These are phyloP conservation scores for Bombus confusus DNA, from an alignment of 1,140 invertebrate species.

Conservation along the genomic window DNA sequence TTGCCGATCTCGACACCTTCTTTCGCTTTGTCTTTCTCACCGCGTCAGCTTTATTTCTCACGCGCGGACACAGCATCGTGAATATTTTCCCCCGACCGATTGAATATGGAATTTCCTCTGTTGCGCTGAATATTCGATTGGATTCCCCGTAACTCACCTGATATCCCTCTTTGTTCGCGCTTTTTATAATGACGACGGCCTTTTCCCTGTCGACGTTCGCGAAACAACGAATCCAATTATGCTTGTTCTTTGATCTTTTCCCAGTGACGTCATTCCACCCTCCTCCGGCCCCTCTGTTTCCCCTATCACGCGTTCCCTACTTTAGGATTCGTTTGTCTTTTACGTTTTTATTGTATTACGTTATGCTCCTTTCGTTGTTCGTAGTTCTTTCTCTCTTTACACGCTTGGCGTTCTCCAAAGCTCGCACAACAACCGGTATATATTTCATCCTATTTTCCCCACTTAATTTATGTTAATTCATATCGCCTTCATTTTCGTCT, in stretches of 20 bases:
- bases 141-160: slow-evolving; percentile 19
- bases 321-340: not conserved
- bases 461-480: too few relatives aligned
- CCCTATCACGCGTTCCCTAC: not conserved
- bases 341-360: not conserved
- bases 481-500: too few relatives aligned
- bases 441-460: too few relatives aligned
- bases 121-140: slow-evolving; percentile 41
- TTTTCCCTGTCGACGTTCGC: not conserved
- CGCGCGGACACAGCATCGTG: not conserved
- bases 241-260: slow-evolving; percentile 14
- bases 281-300: too few relatives aligned
- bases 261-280: not conserved
- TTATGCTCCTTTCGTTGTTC: not conserved
- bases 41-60: slow-evolving; percentile 7
- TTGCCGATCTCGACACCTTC: slow-evolving; percentile 40
- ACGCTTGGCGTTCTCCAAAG: not conserved
- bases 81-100: slow-evolving; percentile 12
- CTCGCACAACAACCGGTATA: too few relatives aligned
- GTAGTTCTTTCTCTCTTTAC: not conserved
- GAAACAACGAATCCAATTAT: slow-evolving; percentile 15
- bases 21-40: not conserved
- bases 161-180: slow-evolving; percentile 4
- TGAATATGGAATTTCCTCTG: slow-evolving; percentile 1
- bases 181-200: not conserved